Evolutionary conservation across 2,888 invertebrate genomes (phyloP).

Genomic region (Stenolophus ochropezus): DNA sequence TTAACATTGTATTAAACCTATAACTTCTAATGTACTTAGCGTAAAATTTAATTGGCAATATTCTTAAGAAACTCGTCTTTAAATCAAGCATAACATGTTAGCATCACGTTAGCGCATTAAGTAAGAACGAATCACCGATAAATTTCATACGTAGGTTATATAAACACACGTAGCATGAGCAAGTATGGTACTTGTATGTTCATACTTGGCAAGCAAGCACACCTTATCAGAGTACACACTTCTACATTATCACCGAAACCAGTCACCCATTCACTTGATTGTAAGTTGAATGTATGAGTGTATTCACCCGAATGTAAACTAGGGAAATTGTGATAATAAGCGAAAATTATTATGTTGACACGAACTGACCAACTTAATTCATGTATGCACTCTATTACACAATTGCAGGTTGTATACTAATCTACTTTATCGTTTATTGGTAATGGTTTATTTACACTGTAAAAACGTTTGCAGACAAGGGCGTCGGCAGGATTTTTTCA

Average conservation of each 20-base stretch:
- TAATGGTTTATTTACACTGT: too few relatives aligned
- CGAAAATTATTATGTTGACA: neutral
- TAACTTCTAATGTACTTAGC: neutral
- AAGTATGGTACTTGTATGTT: neutral
- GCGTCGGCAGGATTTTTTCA: too few relatives aligned
- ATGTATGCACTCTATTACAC: neutral
- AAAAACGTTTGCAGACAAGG: too few relatives aligned
- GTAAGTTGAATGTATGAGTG: neutral
- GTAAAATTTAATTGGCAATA: neutral
- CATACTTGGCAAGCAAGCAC: neutral
- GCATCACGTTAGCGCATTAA: constrained; percentile 9
- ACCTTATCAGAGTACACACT: constrained; percentile 4
- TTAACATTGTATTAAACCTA: neutral
- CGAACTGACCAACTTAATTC: neutral
- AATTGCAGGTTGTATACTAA: too few relatives aligned
- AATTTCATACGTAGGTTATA: neutral
- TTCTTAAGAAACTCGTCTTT: neutral
- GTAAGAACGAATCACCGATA: constrained; percentile 1
- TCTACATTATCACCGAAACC: neutral
- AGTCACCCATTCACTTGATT: constrained; percentile 23
- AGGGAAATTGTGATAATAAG: neutral
- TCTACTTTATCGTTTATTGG: too few relatives aligned
- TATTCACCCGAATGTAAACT: constrained; percentile 4
- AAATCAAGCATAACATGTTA: neutral
- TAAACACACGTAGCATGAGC: neutral